Percentiles rank a stretch among this genome's conserved stretches.
These are phyloP conservation scores for Anodontia alba DNA, from an alignment of 2,888 invertebrate species.

Conservation along the genomic window DNA sequence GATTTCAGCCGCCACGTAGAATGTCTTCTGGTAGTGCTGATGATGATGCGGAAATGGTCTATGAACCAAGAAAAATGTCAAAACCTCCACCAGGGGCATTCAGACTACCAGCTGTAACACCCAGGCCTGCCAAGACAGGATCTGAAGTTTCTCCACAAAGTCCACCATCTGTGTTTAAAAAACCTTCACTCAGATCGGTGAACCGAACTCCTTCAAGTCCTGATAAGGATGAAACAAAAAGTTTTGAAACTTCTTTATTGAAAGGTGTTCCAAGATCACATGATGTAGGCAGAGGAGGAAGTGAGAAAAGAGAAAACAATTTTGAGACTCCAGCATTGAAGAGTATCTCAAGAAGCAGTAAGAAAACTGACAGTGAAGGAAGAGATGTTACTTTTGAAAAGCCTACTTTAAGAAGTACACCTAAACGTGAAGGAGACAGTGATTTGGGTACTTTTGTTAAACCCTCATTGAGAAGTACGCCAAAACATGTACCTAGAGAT, in stretches of 20 bases:
- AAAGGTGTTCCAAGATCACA: not conserved
- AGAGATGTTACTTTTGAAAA: slow-evolving; percentile 32
- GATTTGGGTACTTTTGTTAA: slow-evolving; percentile 45
- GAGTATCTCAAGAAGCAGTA: slow-evolving; percentile 8
- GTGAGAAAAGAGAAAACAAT: slow-evolving; percentile 48
- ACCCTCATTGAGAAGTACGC: slow-evolving; percentile 48
- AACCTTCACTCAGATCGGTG: slow-evolving; percentile 40
- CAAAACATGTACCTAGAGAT: slow-evolving; percentile 28
- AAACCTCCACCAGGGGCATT: slow-evolving; percentile 61
- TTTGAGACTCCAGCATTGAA: slow-evolving; percentile 48
- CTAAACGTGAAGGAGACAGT: slow-evolving; percentile 29
- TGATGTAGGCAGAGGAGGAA: not conserved
- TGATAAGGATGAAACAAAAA: too few species aligned
- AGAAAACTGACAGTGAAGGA: not conserved
- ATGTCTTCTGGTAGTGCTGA: slow-evolving; percentile 19
- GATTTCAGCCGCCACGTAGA: slow-evolving; percentile 47
- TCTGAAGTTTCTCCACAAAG: not conserved
- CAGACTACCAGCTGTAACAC: slow-evolving; percentile 39
- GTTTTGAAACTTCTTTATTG: not conserved
- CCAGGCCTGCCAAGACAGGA: slow-evolving; percentile 15
- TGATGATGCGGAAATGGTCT: slow-evolving; percentile 21
- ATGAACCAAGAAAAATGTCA: slow-evolving; percentile 43
- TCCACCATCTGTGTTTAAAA: slow-evolving; percentile 36
- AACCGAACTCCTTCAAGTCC: slow-evolving; percentile 2
- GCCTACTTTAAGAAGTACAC: slow-evolving; percentile 35